Percentiles rank a stretch among this genome's conserved stretches.
Evolutionary conservation across 1,140 invertebrate genomes (phyloP).

Genomic region (Laodelphax striatellus): DNA sequence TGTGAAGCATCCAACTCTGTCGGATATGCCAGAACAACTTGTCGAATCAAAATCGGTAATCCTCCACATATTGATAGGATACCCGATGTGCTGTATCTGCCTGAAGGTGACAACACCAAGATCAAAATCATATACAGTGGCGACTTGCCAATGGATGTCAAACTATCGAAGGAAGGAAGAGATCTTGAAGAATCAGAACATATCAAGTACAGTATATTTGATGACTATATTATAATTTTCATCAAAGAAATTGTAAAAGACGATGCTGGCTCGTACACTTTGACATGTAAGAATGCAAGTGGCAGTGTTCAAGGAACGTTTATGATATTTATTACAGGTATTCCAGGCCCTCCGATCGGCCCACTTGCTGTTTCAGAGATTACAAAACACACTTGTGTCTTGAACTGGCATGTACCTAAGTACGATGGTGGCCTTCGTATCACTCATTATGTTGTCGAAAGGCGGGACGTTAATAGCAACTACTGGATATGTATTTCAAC

Average conservation of each 20-base stretch:
- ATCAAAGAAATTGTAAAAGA: constrained; percentile 75
- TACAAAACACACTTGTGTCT: constrained; percentile 72
- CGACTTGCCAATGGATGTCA: constrained; percentile 83
- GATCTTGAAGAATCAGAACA: constrained; percentile 50
- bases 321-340: constrained; percentile 75
- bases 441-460: constrained; percentile 89
- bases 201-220: constrained; percentile 87
- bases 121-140: constrained; percentile 88
- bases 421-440: constrained; percentile 82
- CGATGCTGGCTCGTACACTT: constrained; percentile 74
- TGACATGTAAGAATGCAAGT: constrained; percentile 84
- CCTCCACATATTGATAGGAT: constrained; percentile 90
- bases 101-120: constrained; percentile 89
- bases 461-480: constrained; percentile 56
- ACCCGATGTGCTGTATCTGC: constrained; percentile 76
- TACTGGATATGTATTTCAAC: constrained; percentile 81
- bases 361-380: constrained; percentile 85
- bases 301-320: constrained; percentile 75
- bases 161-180: constrained; percentile 67
- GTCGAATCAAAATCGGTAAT: constrained; percentile 77
- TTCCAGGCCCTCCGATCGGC: constrained; percentile 86
- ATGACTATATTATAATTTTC: constrained; percentile 90
- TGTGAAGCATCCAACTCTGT: constrained; percentile 90
- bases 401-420: constrained; percentile 82
- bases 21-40: constrained; percentile 76